Evolutionary conservation across 2,113 vertebrate species (phyloP), one percentile per base, ranked within the genome.

Genomic region (Peromyscus leucopus): DNA sequence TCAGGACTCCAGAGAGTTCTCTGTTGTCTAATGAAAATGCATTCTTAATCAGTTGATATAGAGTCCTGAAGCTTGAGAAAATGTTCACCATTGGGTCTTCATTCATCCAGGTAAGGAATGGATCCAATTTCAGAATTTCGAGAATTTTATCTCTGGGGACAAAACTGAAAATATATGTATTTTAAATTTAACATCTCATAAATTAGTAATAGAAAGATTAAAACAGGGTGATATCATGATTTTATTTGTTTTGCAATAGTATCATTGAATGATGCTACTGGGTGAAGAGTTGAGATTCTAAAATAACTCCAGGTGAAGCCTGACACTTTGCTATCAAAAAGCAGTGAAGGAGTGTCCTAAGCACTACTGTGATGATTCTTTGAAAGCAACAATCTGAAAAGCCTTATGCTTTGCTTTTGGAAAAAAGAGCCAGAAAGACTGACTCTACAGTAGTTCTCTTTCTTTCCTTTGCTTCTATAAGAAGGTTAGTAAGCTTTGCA

Each of bases 111-210:
- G 79, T 69, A 88, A 89, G 24, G 96, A 97, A 79, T 28, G 65
- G 84, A 95, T 91, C 39, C 28, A 80, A 10, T 36, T 95, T 96
- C 93, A 95, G 46, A 86, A 86, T 51, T 71, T 91, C 87, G 75
- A 89, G 48, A 80, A 96, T 79, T 78, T 95, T 94, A 79, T 95
- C 95, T 80, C 48, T 89, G 71, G 87, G 39, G 9, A 96, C 28
- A 93, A 96, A 96, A 67, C 95, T 97, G 61, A 57, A 97, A 96
- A 67, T 13, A n/a, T 26, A 69, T 5, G 69, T 84, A 46, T 59
- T 74, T 89, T 75, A 46, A 96, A 94, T 76, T 91, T 96, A n/a
- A 71, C 39, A 4, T 90, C 89, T 76, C 57, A 75, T 39, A 36
- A 12, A n/a, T 59, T 90, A 89, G 13, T 28, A 65, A 13, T 36